Percentiles rank a stretch among this genome's conserved stretches.
These are phyloP conservation scores for Momotus momota DNA, from an alignment of 2,797 vertebrate species.

Conservation along the genomic window DNA sequence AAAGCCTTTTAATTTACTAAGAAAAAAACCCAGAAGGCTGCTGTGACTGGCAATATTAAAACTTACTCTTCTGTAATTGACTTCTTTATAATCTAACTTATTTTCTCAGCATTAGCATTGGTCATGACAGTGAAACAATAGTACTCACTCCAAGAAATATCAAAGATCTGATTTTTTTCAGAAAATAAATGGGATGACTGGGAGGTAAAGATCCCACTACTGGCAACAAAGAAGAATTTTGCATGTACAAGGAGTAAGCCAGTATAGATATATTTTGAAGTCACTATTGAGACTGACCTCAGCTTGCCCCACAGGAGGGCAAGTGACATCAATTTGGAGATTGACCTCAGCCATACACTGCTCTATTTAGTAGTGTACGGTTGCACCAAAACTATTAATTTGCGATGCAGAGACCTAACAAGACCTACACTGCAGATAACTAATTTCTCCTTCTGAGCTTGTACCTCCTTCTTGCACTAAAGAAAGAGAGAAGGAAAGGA, in stretches of 20 bases:
- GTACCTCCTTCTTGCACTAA: not conserved
- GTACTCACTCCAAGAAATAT: constrained; percentile 32
- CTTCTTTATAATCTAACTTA: constrained; percentile 54
- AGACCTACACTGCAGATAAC: not conserved
- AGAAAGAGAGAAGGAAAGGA: not conserved
- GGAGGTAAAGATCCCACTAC: not conserved
- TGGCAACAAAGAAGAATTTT: not conserved
- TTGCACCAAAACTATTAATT: constrained; percentile 47
- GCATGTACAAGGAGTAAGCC: not conserved
- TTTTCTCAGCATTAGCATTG: constrained; percentile 49
- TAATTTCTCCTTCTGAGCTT: not conserved
- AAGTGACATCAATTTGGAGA: constrained; percentile 40
- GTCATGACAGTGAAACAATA: constrained; percentile 33
- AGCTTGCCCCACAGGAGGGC: not conserved
- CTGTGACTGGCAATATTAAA: constrained; percentile 65
- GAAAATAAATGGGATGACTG: not conserved
- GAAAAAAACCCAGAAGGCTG: constrained; percentile 59
- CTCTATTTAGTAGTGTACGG: not conserved
- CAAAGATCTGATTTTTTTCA: not conserved
- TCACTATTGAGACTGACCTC: constrained; percentile 11
- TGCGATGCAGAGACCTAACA: not conserved
- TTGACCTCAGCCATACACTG: not conserved
- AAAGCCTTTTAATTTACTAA: constrained; percentile 63
- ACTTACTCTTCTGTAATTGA: constrained; percentile 58
- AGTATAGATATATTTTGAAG: not conserved